Evolutionary conservation across 2,113 vertebrate species (phyloP).

Genomic region (Myiozetetes cayanensis): DNA sequence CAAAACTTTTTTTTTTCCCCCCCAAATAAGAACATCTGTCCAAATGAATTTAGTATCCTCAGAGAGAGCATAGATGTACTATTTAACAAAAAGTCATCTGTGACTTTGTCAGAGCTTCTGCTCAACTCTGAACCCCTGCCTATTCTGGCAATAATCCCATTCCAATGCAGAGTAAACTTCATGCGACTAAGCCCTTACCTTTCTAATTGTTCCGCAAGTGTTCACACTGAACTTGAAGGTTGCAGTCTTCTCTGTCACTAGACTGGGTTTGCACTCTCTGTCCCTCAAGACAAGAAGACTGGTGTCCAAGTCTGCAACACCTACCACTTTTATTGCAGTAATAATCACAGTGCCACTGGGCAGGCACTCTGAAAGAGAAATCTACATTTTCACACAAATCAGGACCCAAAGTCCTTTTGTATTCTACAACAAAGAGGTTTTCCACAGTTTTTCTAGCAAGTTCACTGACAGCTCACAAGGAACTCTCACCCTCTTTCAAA

Average conservation of each 20-base stretch:
- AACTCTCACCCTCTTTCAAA: neutral
- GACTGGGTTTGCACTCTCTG: conserved; percentile 1
- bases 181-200: neutral
- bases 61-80: neutral
- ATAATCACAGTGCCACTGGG: conserved; percentile 54
- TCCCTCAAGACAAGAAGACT: conserved; percentile 46
- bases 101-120: neutral
- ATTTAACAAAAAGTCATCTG: neutral
- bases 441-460: neutral
- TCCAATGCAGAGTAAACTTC: neutral
- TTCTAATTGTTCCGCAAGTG: conserved; percentile 53
- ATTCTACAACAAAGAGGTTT: neutral
- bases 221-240: conserved; percentile 49
- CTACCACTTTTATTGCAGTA: conserved; percentile 24
- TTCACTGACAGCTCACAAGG: neutral
- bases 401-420: neutral
- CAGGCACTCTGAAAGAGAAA: conserved; percentile 48
- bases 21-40: neutral
- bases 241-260: conserved; percentile 37
- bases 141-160: neutral
- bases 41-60: neutral
- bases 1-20: neutral
- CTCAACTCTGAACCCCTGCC: neutral
- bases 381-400: neutral
- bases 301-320: conserved; percentile 13